Percentiles rank a stretch among this genome's conserved stretches.
phyloP scores from a whole-genome alignment of 2,797 vertebrate genomes.

The Gambusia yucatana region DNA sequence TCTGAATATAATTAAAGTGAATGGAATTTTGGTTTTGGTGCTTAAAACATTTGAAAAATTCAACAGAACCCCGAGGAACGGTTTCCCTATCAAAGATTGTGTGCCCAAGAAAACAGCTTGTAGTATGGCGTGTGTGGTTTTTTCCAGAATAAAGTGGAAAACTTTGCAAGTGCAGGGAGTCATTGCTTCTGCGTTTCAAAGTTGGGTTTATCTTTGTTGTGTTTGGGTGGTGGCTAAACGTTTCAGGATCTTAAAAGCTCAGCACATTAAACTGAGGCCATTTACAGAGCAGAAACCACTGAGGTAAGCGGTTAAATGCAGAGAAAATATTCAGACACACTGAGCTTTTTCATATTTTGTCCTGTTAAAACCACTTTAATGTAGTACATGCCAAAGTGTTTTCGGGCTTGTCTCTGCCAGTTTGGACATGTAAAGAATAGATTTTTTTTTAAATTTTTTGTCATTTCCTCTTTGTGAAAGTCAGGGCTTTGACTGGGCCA shows the following conservation, averaged over 20 bases:
- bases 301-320: neutral
- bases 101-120: neutral
- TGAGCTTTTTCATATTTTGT: neutral
- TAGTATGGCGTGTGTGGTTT: neutral
- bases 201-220: constrained; percentile 6
- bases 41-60: constrained; percentile 5
- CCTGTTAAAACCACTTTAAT: neutral
- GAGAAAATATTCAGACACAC: neutral
- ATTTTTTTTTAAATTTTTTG: neutral
- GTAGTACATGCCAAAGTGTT: neutral
- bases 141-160: constrained; percentile 10
- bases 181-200: constrained; percentile 4
- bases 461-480: neutral
- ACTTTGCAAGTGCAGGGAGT: constrained; percentile 2
- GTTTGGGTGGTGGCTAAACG: constrained; percentile 10
- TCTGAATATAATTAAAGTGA: constrained; percentile 8
- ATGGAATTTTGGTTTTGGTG: constrained; percentile 4
- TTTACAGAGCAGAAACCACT: neutral
- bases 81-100: neutral
- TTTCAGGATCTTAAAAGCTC: constrained; percentile 18
- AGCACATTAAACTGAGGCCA: constrained; percentile 10
- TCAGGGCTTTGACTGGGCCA: constrained; percentile 1
- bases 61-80: neutral
- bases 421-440: neutral
- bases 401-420: neutral